Conservation (phyloP, 2,113 vertebrate genomes). For the Pelmatolapia mariae region DNA sequence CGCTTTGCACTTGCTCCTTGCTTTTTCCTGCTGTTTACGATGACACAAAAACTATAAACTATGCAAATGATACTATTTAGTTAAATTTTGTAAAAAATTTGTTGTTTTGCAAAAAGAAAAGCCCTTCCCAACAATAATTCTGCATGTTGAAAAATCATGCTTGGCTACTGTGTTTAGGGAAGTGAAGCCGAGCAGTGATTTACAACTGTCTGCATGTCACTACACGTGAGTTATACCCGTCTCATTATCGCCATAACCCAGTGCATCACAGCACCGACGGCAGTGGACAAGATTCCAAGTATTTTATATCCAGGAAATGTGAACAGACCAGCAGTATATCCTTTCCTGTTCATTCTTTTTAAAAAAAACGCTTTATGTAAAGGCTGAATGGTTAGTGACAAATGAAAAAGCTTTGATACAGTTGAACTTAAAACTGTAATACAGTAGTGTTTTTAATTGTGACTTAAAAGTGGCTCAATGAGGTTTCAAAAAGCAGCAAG, state of each 20-base stretch:
- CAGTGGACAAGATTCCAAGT: neutral
- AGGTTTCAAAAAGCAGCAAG: neutral
- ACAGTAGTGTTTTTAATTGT: neutral
- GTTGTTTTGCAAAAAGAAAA: neutral
- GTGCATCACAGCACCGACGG: neutral
- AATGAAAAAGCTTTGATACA: neutral
- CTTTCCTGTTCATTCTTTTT: neutral
- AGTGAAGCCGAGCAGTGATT: neutral
- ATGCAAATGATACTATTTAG: fast-evolving
- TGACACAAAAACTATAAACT: neutral
- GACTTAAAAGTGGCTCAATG: neutral
- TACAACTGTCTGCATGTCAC: neutral
- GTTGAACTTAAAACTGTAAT: neutral
- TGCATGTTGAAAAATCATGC: fast-evolving
- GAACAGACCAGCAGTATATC: neutral
- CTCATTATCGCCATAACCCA: neutral
- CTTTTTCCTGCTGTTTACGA: neutral
- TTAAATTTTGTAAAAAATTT: fast-evolving
- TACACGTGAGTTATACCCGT: neutral
- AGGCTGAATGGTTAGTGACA: neutral
- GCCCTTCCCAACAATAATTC: neutral
- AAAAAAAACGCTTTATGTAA: fast-evolving
- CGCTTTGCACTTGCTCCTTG: fast-evolving
- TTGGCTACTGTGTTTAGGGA: fast-evolving
- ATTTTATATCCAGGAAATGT: neutral